phyloP scores from a whole-genome alignment of 1,140 invertebrate genomes.

The Tetramorium simillimum region DNA sequence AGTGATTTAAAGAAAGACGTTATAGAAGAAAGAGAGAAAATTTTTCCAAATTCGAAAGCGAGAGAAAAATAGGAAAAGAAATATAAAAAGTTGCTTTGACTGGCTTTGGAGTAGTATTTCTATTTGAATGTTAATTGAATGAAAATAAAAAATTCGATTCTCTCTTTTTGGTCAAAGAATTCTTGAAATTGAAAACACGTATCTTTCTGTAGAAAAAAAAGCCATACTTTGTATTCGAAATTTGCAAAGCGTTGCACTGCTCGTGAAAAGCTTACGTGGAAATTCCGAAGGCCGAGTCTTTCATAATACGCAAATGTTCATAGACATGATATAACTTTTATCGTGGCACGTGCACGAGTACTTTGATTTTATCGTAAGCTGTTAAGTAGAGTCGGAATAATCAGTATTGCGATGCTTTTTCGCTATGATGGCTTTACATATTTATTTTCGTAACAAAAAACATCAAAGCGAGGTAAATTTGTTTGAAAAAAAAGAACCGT shows the following conservation, averaged over 20 bases:
- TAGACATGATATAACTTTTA: conserved; percentile 29
- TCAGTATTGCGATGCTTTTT: neutral
- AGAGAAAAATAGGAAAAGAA: neutral
- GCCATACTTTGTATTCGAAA: neutral
- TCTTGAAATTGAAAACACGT: neutral
- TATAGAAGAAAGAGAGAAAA: neutral
- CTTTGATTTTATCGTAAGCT: conserved; percentile 16
- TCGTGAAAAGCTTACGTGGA: neutral
- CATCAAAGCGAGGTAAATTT: neutral
- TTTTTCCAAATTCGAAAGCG: neutral
- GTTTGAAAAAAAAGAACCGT: neutral
- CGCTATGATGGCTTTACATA: neutral
- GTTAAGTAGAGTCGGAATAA: conserved; percentile 5
- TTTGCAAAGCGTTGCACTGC: neutral
- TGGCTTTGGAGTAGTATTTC: neutral
- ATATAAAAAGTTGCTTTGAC: neutral
- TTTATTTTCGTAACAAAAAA: neutral
- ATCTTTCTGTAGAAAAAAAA: neutral
- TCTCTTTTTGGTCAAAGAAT: neutral
- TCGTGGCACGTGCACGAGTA: neutral
- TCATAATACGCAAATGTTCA: conserved; percentile 1
- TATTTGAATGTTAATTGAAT: neutral
- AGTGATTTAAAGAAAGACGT: neutral
- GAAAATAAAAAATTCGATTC: neutral
- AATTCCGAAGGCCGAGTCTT: conserved; percentile 20